Base-by-base conservation (phyloP, 2,888 invertebrate genomes). In the Mimumesa dahlbomi region DNA sequence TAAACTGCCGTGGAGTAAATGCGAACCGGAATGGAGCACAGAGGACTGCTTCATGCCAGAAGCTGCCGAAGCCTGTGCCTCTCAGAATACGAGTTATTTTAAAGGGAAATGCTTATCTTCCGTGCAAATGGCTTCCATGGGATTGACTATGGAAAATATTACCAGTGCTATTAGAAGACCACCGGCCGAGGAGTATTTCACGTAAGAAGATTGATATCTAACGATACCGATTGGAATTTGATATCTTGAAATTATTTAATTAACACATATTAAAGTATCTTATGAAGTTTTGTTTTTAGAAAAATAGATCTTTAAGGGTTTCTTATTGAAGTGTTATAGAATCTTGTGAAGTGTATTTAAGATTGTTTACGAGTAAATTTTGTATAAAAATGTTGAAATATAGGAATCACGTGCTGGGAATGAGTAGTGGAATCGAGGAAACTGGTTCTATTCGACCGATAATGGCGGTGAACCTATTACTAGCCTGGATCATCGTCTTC, bases 401-500 rank as follows among this genome's bases (percentile, higher is more conserved):
- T 79, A 92, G 92, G 62, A 89, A 90, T 78, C 90, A 93, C 87
- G 93, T 94, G 31, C 89, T 94, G 72, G 92, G 93, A 13, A 88
- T 95, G 72, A 95, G 95, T n/a, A 90, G 91, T 29, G 95, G 95
- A 66, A 94, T 94, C 76, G 94, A 94, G 86, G 93, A 94, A 77
- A 94, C 93, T 0, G 94, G 94, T 19, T 91, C 91, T 68, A 91
- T 94, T 65, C 92, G 92, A 68, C 92, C 92, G 90, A 92, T 94
- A 61, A 91, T 96, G 90, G 95, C 95, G 2, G 89, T 93, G 2
- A 95, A 95, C 86, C 91, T 96, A 9, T 90, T 95, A 1, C 90
- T 93, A 56, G 95, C 95, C 59, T 96, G 96, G 96, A 85, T 93
- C 56, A 94, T 95, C 74, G 94, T 95, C 18, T 95, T 95, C 84